These are phyloP conservation scores for Acomys russatus DNA, from an alignment of 2,797 vertebrate species.

Conservation along the genomic window DNA sequence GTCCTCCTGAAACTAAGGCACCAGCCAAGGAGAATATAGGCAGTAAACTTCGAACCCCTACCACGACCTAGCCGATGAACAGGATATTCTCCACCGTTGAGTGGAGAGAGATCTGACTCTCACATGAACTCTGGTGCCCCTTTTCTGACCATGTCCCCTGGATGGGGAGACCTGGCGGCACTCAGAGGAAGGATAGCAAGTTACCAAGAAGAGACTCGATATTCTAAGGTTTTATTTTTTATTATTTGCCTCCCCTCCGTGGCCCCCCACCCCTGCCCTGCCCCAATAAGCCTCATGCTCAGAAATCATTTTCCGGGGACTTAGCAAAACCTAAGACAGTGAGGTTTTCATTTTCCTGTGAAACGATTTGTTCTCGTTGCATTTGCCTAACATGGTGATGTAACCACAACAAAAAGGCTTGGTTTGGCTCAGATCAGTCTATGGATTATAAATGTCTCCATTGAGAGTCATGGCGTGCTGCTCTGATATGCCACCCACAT, in stretches of 20 bases:
- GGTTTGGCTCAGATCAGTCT: not conserved
- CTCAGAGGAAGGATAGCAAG: no score
- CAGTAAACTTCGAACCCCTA: no score
- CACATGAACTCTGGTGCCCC: no score
- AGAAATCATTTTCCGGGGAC: not conserved
- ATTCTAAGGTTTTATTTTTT: conserved; percentile 18
- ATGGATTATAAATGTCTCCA: conserved; percentile 5
- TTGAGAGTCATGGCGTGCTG: not conserved
- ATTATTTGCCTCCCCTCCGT: not conserved
- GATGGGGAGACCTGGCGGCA: no score
- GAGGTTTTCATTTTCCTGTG: not conserved
- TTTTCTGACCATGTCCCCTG: no score
- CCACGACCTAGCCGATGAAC: no score
- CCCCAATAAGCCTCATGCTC: not conserved
- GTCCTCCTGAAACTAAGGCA: no score
- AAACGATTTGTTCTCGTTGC: not conserved
- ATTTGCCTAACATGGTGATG: not conserved
- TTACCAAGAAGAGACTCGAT: no score
- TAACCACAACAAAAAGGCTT: not conserved
- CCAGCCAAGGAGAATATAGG: no score
- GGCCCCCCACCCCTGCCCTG: no score
- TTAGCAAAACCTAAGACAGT: not conserved
- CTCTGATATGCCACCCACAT: not conserved
- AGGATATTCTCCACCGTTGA: no score
- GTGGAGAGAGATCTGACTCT: no score